phyloP scores from a whole-genome alignment of 2,113 vertebrate genomes.

The Dasypus novemcinctus region DNA sequence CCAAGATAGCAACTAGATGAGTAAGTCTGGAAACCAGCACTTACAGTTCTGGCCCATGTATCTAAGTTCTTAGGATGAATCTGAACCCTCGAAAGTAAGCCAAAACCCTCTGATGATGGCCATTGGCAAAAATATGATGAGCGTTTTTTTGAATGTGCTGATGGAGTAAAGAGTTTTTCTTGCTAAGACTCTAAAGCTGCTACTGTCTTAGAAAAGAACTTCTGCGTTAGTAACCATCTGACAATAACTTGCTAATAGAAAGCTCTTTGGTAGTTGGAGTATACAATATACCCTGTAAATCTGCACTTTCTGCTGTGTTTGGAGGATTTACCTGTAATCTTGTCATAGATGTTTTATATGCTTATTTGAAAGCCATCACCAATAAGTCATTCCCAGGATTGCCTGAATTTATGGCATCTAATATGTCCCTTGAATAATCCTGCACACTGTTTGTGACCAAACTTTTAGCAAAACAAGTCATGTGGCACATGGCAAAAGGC shows the following conservation, averaged over 20 bases:
- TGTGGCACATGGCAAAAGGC: slow-evolving; percentile 13
- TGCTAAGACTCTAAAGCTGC: not conserved
- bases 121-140: not conserved
- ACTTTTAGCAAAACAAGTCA: slow-evolving; percentile 26
- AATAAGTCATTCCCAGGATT: slow-evolving; percentile 48
- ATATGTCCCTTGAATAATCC: slow-evolving; percentile 36
- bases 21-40: not conserved
- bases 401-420: slow-evolving; percentile 49
- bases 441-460: slow-evolving; percentile 31
- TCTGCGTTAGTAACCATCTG: slow-evolving; percentile 25
- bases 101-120: slow-evolving; percentile 13
- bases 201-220: slow-evolving; percentile 32
- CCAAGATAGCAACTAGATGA: not conserved
- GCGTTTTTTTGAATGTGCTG: not conserved
- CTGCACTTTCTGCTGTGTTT: slow-evolving; percentile 60
- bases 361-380: slow-evolving; percentile 62
- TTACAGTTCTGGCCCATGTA: not conserved
- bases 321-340: slow-evolving; percentile 61
- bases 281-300: slow-evolving; percentile 60
- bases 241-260: slow-evolving; percentile 56
- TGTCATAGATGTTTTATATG: slow-evolving; percentile 54
- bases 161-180: not conserved
- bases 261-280: slow-evolving; percentile 51
- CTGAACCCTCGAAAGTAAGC: not conserved
- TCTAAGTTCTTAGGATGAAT: slow-evolving; percentile 7